Evolutionary conservation across 1,140 invertebrate species (phyloP).

Genomic region (Stegodyphus dumicola): DNA sequence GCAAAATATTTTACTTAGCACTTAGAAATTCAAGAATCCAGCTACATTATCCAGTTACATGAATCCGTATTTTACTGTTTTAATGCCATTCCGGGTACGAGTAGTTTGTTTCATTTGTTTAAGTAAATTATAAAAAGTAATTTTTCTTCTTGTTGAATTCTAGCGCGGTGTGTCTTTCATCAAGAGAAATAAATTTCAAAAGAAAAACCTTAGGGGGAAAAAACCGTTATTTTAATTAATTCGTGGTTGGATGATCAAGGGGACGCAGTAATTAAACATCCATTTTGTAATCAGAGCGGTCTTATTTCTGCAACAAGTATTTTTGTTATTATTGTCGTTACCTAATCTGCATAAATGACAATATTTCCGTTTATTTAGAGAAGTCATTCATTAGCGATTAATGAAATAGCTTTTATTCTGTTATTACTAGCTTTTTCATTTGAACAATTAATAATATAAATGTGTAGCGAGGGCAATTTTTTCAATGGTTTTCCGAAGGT

Average conservation of each 20-base stretch:
- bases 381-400: conserved; percentile 44
- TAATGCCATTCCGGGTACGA: too few relatives aligned
- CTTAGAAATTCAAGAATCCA: too few relatives aligned
- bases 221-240: conserved; percentile 16
- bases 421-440: conserved; percentile 26
- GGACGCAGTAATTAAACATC: conserved; percentile 39
- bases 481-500: neutral
- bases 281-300: conserved; percentile 12
- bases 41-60: too few relatives aligned
- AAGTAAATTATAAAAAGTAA: too few relatives aligned
- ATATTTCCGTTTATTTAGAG: conserved; percentile 20
- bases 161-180: too few relatives aligned
- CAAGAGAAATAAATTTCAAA: too few relatives aligned
- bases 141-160: too few relatives aligned
- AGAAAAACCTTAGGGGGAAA: too few relatives aligned
- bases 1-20: too few relatives aligned
- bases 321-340: neutral
- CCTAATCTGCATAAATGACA: conserved; percentile 24
- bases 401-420: conserved; percentile 2
- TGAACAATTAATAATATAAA: conserved; percentile 34
- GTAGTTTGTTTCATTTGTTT: too few relatives aligned
- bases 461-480: conserved; percentile 29
- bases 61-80: too few relatives aligned
- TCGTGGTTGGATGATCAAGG: conserved; percentile 12
- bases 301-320: too few relatives aligned